Evolutionary conservation across 2,888 invertebrate species (phyloP), one percentile per base, ranked within the genome.

Genomic region (Reticulitermes lucifugus): DNA sequence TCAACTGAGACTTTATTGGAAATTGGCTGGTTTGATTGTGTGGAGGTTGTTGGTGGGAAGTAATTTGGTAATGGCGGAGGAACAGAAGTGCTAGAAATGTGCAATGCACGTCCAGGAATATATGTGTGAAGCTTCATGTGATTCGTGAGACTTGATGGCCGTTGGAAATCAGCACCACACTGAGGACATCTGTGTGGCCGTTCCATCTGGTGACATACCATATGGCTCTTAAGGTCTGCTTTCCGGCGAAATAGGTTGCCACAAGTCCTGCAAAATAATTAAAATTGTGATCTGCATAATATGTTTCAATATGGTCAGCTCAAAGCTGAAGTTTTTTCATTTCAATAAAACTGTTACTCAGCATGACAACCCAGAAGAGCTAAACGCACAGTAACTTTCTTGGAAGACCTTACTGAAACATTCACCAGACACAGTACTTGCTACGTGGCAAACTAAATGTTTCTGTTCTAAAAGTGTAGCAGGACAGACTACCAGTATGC

Each of bases 61-160:
- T 73, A 70, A 65, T 90, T 89, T 59, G 91, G 90, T 41, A 90
- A 89, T 12, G 89, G 90, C 10, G 91, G 89, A 65, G 6, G 25
- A 65, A n/a, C 14, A 6, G 65, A 7, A 9, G 25, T 7, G 25
- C 18, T 25, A 51, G 55, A 21, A 79, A 51, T 21, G 10, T 70
- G n/a, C 29, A 81, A 43, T 25, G 81, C 81, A 35, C 81, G 51
- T 79, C 95, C 94, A 0, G 96, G 95, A 75, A 95, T 94, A 88
- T 94, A 96, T 0, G 96, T 96, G 89, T 96, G 96, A 29, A 95
- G 95, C 89, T 96, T 96, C 84, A 96, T 92, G 89, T 97, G 97
- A 90, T 96, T 96, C 92, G 96, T 95, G 79, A 97, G 93, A 90
- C 97, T 96, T 87, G 94, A 94, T 88, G 96, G 96, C 86, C 96